These are phyloP conservation scores for Catharus bicknelli DNA, from an alignment of 2,113 vertebrate species.

Conservation along the genomic window DNA sequence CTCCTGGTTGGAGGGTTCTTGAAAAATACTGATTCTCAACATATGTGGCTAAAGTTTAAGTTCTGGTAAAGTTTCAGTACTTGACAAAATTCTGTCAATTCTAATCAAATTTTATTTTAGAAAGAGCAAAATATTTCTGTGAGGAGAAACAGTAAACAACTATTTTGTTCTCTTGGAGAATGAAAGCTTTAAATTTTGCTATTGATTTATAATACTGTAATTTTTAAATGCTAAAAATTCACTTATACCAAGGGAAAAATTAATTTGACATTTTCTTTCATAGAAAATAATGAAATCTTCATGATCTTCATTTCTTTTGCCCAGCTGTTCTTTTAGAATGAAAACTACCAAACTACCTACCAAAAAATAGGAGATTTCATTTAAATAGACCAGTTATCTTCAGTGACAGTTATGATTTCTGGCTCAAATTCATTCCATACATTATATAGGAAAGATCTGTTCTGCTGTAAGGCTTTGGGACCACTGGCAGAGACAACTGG, in stretches of 20 bases:
- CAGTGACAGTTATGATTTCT: background rate
- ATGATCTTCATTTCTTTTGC: background rate
- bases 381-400: background rate
- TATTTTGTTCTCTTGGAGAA: background rate
- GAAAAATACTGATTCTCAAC: background rate
- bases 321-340: background rate
- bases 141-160: background rate
- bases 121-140: background rate
- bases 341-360: background rate
- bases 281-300: background rate
- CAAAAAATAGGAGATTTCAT: rapidly evolving
- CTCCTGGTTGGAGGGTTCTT: background rate
- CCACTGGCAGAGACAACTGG: background rate
- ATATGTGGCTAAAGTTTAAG: background rate
- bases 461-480: background rate
- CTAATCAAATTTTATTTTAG: background rate
- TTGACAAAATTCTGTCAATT: background rate
- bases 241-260: background rate
- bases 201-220: background rate
- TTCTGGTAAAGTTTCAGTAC: background rate
- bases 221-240: background rate
- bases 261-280: background rate
- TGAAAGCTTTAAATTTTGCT: background rate
- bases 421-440: background rate
- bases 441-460: background rate